phyloP scores from a whole-genome alignment of 2,797 vertebrate species.

The Ptychobarbus kaznakovi region DNA sequence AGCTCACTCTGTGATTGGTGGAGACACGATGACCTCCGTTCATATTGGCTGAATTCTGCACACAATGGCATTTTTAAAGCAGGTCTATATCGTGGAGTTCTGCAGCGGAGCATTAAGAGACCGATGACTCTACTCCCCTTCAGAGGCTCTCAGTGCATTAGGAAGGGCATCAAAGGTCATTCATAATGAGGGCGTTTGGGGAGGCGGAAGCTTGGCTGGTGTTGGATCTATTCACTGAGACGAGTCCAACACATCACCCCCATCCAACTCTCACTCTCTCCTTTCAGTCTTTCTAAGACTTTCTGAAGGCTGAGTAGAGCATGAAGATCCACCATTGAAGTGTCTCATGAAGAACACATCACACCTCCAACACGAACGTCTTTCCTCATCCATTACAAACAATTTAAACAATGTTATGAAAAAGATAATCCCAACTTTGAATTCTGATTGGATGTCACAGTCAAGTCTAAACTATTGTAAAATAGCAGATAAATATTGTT shows the following conservation, averaged over 20 bases:
- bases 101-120: constrained; percentile 26
- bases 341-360: neutral
- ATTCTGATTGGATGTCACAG: neutral
- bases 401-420: neutral
- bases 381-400: neutral
- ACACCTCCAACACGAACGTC: neutral
- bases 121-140: constrained; percentile 26
- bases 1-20: neutral
- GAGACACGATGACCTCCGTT: constrained; percentile 33
- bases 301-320: neutral
- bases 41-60: constrained; percentile 35
- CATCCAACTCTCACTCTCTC: neutral
- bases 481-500: neutral
- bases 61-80: constrained; percentile 44
- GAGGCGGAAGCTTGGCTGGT: constrained; percentile 22
- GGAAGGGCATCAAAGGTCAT: constrained; percentile 24
- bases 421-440: neutral
- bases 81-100: constrained; percentile 12
- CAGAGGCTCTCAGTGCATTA: neutral
- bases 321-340: neutral
- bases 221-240: constrained; percentile 26
- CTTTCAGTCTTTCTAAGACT: neutral
- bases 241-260: constrained; percentile 21
- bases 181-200: constrained; percentile 32
- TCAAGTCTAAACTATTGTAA: neutral